Base-by-base conservation (phyloP, 2,888 invertebrate species). In the Penaeus monodon region DNA sequence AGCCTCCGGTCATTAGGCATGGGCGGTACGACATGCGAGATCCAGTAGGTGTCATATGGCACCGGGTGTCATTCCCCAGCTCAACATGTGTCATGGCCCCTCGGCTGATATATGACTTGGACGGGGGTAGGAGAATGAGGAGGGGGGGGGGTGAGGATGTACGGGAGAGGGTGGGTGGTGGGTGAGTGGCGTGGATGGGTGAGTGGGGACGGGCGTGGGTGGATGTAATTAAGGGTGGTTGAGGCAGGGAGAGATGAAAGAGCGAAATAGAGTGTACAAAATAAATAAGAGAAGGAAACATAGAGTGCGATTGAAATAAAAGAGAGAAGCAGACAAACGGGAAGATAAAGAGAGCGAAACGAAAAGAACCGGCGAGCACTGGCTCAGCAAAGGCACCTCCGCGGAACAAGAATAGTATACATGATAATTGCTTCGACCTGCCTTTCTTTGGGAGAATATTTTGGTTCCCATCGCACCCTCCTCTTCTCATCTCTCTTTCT, bases 401-500 rank as follows among this genome's bases (percentile, higher is more conserved):
- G 3, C 4, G 33, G 20, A 27, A 22, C n/a, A 1, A 27, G 33
- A 29, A 73, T 17, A 1, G 38, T 2, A 22, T 4, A 22, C n/a
- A 76, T 44, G 76, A 44, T 57, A 24, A 27, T 38, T 49, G 49
- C 76, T 24, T 57, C 24, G 38, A 49, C 57, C 44, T 4, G 27
- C 44, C 49, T 7, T 24, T 20, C n/a, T 14, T 44, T 49, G 76
- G 76, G 12, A 76, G 57, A 76, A 49, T 17, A 76, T n/a, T 49
- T 24, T 44, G 49, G 44, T 49, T n/a, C 76, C 57, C 44, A 76
- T 76, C n/a, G 57, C 44, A 44, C 14, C 6, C 24, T 12, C 24
- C 24, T 44, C 24, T 57, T 27, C 27, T 76, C 49, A 44, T 63
- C 78, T 78, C 63, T 78, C 78, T 79, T 33, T 64, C 57, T 63